These are phyloP conservation scores for Cyanocitta stelleri DNA, from an alignment of 2,113 vertebrate genomes.

Conservation along the genomic window DNA sequence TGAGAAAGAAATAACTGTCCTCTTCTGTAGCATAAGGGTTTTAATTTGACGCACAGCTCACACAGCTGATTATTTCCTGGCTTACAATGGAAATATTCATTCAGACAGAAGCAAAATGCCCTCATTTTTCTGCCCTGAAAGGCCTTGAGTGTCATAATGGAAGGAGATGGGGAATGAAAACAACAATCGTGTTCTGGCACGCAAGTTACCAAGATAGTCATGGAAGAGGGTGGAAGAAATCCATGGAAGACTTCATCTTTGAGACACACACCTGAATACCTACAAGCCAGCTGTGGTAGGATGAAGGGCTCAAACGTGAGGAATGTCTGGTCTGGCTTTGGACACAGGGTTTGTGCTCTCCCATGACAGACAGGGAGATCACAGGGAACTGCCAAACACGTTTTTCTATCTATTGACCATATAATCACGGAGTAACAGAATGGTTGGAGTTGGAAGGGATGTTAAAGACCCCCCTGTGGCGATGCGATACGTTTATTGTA, in stretches of 20 bases:
- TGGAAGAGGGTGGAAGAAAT: background rate
- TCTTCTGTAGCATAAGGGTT: background rate
- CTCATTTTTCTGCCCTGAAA: background rate
- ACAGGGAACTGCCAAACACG: background rate
- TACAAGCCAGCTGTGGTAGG: background rate
- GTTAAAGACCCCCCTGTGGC: background rate
- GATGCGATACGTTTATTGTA: no score
- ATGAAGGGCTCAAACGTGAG: background rate
- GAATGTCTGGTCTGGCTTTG: background rate
- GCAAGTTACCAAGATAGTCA: background rate
- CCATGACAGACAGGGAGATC: background rate
- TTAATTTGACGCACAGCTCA: background rate
- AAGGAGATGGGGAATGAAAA: background rate
- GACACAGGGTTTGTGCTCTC: background rate
- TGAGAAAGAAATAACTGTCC: background rate
- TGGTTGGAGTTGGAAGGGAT: background rate
- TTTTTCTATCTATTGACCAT: background rate
- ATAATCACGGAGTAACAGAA: background rate
- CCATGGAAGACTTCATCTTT: background rate
- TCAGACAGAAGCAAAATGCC: background rate
- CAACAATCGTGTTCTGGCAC: background rate
- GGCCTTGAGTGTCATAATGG: background rate
- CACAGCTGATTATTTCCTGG: background rate
- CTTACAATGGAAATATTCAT: background rate
- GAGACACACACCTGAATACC: background rate